A percentile compares a stretch with the other conserved stretches of the same genome.
Evolutionary conservation across 2,797 vertebrate genomes (phyloP).

Genomic region (Liparis tanakae): DNA sequence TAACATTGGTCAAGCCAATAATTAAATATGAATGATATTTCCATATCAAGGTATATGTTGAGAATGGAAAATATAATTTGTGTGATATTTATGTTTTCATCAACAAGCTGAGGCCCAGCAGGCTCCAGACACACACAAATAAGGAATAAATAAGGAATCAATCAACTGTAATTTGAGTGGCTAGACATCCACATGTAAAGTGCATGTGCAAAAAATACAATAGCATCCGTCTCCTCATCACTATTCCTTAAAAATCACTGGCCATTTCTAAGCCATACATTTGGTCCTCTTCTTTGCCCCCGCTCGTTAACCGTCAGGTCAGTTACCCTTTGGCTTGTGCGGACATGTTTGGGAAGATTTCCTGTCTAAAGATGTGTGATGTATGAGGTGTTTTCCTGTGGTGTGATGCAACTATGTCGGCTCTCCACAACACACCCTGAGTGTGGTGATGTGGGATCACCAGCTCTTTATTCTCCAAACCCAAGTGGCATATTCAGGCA

Average conservation of each 20-base stretch:
- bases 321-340: slow-evolving; percentile 5
- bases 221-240: not conserved
- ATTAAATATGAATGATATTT: not conserved
- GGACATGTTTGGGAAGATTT: not conserved
- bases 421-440: not conserved
- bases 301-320: not conserved
- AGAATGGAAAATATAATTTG: not conserved
- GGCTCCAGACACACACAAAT: not conserved
- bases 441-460: not conserved
- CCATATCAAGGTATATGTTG: not conserved
- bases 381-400: not conserved
- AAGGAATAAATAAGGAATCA: not conserved
- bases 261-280: not conserved
- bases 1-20: no score
- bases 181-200: not conserved
- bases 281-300: not conserved
- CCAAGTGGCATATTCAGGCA: not conserved
- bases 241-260: not conserved
- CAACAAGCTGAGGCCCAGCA: not conserved
- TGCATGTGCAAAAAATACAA: not conserved
- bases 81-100: not conserved
- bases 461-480: slow-evolving; percentile 1
- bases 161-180: not conserved
- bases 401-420: not conserved
- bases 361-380: not conserved